Conservation (phyloP, 2,113 vertebrate genomes). For the Alces alces region DNA sequence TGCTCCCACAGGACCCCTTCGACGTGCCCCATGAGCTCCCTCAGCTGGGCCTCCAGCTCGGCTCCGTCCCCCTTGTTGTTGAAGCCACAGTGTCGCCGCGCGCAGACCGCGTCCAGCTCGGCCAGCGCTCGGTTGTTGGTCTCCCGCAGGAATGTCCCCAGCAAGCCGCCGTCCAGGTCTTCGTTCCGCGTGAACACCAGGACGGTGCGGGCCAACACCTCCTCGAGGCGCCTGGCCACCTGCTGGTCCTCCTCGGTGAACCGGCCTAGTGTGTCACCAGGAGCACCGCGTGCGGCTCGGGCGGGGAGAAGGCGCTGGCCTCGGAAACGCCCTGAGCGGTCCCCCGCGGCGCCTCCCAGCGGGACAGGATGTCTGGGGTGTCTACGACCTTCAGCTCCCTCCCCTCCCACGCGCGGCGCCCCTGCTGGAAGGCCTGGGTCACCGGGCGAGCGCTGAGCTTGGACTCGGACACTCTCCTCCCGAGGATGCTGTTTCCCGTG, state of each 20-base stretch:
- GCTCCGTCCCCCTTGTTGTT: not conserved
- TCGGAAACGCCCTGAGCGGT: accelerated
- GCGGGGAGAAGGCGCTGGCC: not conserved
- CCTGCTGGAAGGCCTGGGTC: not conserved
- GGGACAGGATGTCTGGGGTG: constrained; percentile 30
- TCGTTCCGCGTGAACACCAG: constrained; percentile 54
- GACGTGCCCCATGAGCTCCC: not conserved
- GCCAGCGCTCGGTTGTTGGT: not conserved
- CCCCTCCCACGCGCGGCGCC: not conserved
- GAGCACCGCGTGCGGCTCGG: not conserved
- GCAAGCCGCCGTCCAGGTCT: not conserved
- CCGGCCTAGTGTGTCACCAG: constrained; percentile 35
- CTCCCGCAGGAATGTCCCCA: not conserved
- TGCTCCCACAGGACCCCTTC: constrained; percentile 17
- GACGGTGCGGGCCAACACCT: constrained; percentile 43
- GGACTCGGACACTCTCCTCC: not conserved
- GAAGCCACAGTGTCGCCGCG: constrained; percentile 36
- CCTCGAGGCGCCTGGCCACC: not conserved
- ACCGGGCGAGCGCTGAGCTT: not conserved
- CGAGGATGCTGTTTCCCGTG: constrained; percentile 45
- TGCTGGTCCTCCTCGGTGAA: not conserved
- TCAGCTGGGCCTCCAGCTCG: constrained; percentile 12
- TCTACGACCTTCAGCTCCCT: constrained; percentile 31
- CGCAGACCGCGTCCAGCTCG: not conserved
- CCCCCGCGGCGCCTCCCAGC: accelerated